Base-by-base conservation (phyloP, 2,113 vertebrate genomes). In the Cyprinodon variegatus region DNA sequence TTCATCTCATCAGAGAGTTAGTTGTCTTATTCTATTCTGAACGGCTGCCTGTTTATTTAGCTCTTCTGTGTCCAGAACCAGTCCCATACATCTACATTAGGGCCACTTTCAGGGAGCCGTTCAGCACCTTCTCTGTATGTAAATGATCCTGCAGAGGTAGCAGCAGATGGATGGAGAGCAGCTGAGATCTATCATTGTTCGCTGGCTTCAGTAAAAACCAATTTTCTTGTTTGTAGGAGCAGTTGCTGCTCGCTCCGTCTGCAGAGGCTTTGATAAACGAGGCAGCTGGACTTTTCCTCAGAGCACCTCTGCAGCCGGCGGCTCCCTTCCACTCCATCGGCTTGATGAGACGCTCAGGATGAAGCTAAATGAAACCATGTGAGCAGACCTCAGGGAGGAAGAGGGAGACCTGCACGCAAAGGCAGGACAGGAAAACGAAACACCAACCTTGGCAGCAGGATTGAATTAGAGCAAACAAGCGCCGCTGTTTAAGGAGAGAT, bases 131-230 rank as follows among this genome's bases (percentile, higher is more conserved):
- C 29, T 66, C 64, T 66, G 40, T 45, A 22, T 66, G 41, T 29
- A 66, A 45, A 22, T 66, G 40, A 66, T 4, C 5, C 64, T 29
- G 29, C 8, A 13, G 10, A 29, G 29, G 29, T 29, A 29, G n/a
- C 11, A 66, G 20, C 64, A 66, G 64, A 66, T 66, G 64, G 64
- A 66, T 66, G 40, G 4, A 65, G 63, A 65, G 40, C 20, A n/a
- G 39, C 20, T 66, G 64, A 45, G 41, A 66, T 66, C 43, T 10
- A 66, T 45, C 41, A 66, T 22, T 29, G 64, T 66, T 66, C 64
- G 5, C 40, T n/a, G 38, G 39, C 41, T 43, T 43, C 40, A 43
- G 40, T 65, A 43, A 65, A 65, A 5, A 65, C 9, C 63, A 66
- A 5, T 46, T 45, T 66, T 66, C 41, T 14, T 67, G 65, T 67